Base-by-base conservation (phyloP, 2,888 invertebrate species). In the Epsilonema sp. region DNA sequence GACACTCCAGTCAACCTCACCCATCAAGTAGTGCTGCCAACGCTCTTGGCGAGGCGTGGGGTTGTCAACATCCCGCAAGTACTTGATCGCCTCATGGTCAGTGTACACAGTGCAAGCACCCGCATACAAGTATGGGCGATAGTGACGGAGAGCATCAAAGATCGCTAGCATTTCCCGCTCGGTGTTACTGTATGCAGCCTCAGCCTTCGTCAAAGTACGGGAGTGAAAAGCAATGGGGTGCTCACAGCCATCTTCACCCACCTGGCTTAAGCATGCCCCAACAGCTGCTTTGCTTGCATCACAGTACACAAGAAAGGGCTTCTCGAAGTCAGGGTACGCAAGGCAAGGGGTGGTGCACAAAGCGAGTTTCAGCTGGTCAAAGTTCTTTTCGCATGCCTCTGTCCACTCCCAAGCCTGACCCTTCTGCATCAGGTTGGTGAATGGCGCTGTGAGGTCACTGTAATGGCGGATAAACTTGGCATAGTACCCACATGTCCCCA, bases 251-350 rank as follows among this genome's bases (percentile, higher is more conserved):
- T 31, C 31, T n/a, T n/a, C n/a, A 16, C 8, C n/a, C n/a, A 11
- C n/a, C n/a, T 39, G 39, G n/a, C 39, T 39, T 39, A 39, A n/a
- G n/a, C 5, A 5, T 11, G 39, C 39, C 8, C 39, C 39, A 11
- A 39, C 8, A 11, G 8, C 39, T 11, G 22, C 8, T 5, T 20
- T n/a, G n/a, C 39, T 39, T 19, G 39, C 39, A 20, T 39, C 39
- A 5, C 8, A 20, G n/a, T n/a, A n/a, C 8, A 39, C 5, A 20
- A 39, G 5, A 39, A 39, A 39, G 20, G 39, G 22, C n/a, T 39
- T 11, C 16, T 22, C 13, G 11, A 55, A 48, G 37, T 56, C 51
- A 2, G 55, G 55, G 37, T 52, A 53, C 2, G 26, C 41, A 3
- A 58, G 44, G 0, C 53, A 48, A 0, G 53, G 53, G 2, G 52